A percentile compares a stretch with the other conserved stretches of the same genome.
phyloP scores from a whole-genome alignment of 1,140 invertebrate species.

The Acromyrmex charruanus region DNA sequence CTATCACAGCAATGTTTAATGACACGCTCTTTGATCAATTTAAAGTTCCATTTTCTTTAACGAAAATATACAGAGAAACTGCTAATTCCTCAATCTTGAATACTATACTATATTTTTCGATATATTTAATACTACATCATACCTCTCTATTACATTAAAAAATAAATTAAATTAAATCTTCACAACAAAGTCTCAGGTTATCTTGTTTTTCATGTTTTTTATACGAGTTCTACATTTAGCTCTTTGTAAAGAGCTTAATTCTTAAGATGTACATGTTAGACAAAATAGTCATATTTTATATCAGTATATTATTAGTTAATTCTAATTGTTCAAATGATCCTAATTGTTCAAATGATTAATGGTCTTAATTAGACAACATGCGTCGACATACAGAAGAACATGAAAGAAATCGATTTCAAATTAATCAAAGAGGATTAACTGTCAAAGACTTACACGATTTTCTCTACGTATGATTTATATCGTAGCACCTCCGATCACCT shows the following conservation, averaged over 20 bases:
- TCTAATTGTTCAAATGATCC: neutral
- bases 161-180: no score
- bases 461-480: neutral
- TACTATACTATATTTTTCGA: no score
- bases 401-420: neutral
- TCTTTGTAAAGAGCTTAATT: neutral
- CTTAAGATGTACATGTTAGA: neutral
- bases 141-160: no score
- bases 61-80: neutral
- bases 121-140: no score
- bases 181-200: neutral
- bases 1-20: neutral
- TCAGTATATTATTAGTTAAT: neutral
- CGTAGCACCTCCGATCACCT: neutral
- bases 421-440: neutral
- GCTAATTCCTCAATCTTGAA: neutral
- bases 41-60: neutral
- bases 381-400: neutral
- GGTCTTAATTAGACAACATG: neutral
- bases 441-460: neutral
- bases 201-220: neutral
- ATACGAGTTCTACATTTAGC: neutral
- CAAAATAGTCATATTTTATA: no score
- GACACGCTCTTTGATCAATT: constrained; percentile 7
- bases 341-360: constrained; percentile 3